phyloP scores from a whole-genome alignment of 2,113 vertebrate genomes.

The Castor canadensis region DNA sequence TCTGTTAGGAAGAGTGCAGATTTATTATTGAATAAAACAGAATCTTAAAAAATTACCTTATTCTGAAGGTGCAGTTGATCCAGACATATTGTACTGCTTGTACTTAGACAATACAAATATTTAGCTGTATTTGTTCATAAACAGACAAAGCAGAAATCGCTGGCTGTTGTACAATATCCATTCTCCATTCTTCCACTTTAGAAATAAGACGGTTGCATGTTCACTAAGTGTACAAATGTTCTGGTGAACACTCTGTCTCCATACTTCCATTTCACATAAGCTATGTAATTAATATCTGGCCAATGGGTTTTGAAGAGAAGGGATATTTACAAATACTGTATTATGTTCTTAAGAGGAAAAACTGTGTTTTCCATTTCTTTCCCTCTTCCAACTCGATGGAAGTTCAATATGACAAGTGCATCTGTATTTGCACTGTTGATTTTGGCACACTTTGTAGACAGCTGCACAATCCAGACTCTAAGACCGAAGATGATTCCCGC shows the following conservation, averaged over 20 bases:
- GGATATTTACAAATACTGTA: background rate
- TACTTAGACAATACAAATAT: background rate
- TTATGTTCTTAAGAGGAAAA: background rate
- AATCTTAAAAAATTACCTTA: background rate
- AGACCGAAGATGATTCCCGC: background rate
- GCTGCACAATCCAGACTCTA: background rate
- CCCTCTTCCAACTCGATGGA: background rate
- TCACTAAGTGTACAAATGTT: background rate
- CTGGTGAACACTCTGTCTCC: background rate
- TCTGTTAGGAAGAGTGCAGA: background rate
- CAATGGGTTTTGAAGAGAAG: background rate
- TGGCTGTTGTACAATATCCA: background rate
- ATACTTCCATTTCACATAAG: background rate
- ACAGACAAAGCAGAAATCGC: background rate
- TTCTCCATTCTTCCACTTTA: background rate
- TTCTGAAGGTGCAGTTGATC: background rate
- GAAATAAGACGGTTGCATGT: background rate
- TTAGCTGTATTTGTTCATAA: background rate
- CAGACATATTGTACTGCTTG: background rate
- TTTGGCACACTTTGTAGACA: background rate
- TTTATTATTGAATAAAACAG: background rate
- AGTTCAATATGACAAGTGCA: background rate
- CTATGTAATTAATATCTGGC: background rate
- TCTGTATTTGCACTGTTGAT: background rate
- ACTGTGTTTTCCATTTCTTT: background rate